Percentiles rank a stretch among this genome's conserved stretches.
Conservation (phyloP, 2,797 vertebrate species). For the Melanotaenia maccullochi region DNA sequence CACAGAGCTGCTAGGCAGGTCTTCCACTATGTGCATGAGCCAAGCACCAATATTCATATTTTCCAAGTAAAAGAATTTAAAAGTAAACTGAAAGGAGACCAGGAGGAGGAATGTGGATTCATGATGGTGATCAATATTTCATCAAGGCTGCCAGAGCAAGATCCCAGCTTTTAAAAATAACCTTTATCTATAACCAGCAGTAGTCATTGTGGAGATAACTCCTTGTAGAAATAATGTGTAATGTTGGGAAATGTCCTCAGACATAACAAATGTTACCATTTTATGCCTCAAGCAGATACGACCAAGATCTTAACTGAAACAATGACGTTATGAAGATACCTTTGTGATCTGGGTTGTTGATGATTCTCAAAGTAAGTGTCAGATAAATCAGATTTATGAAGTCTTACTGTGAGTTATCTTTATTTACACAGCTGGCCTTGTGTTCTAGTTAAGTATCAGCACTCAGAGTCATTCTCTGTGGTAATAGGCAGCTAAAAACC, state of each 20-base stretch:
- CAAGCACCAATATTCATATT: not conserved
- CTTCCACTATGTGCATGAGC: not conserved
- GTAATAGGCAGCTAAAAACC: not conserved
- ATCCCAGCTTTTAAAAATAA: no score
- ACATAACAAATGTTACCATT: not conserved
- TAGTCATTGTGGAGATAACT: no score
- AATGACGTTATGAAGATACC: not conserved
- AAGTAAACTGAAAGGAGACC: no score
- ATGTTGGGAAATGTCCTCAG: not conserved
- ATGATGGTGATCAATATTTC: not conserved
- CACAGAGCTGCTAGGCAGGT: slow-evolving; percentile 6
- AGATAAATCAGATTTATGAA: not conserved
- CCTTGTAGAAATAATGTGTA: no score
- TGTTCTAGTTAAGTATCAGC: not conserved
- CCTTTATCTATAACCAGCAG: not conserved
- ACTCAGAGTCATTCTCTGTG: not conserved
- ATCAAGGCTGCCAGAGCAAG: no score
- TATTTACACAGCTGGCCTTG: not conserved
- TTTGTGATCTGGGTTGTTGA: no score
- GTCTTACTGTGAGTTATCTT: not conserved
- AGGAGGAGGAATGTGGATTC: not conserved
- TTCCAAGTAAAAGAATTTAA: not conserved
- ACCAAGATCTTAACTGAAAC: not conserved
- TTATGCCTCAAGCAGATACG: not conserved
- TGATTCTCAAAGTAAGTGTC: no score